A percentile compares a stretch with the other conserved stretches of the same genome.
Conservation (phyloP, 1,140 invertebrate genomes). For the Pteromalus puparum region DNA sequence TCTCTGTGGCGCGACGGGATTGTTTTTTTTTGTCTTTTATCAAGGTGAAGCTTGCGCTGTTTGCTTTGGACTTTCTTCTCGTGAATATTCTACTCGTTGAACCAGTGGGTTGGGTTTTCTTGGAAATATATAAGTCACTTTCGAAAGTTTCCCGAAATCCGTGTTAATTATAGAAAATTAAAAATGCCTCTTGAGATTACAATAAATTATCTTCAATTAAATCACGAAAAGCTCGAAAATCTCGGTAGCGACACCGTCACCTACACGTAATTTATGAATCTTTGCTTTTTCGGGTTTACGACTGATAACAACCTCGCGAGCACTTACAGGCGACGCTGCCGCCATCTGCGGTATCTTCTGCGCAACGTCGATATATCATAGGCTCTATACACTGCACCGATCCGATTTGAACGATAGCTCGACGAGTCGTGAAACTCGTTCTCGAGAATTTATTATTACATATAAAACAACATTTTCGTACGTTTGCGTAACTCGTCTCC, state of each 20-base stretch:
- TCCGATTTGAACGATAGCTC: background rate
- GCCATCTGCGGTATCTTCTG: slow-evolving; percentile 34
- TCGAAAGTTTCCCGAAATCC: too few relatives aligned
- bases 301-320: background rate
- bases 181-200: too few relatives aligned
- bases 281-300: background rate
- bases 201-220: too few relatives aligned
- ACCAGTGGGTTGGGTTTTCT: background rate
- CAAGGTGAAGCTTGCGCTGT: too few relatives aligned
- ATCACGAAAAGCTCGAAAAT: too few relatives aligned
- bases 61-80: too few relatives aligned
- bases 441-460: background rate
- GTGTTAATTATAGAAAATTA: too few relatives aligned
- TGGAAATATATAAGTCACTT: background rate
- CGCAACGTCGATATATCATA: background rate
- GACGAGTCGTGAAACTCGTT: background rate
- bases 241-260: background rate
- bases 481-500: too few relatives aligned
- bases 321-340: background rate
- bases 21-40: background rate
- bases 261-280: too few relatives aligned
- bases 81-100: too few relatives aligned
- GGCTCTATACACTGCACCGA: background rate
- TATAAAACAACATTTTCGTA: background rate
- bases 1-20: background rate